Evolutionary conservation across 2,797 vertebrate genomes (phyloP), one percentile per base, ranked within the genome.

Genomic region (Sphaeramia orbicularis): DNA sequence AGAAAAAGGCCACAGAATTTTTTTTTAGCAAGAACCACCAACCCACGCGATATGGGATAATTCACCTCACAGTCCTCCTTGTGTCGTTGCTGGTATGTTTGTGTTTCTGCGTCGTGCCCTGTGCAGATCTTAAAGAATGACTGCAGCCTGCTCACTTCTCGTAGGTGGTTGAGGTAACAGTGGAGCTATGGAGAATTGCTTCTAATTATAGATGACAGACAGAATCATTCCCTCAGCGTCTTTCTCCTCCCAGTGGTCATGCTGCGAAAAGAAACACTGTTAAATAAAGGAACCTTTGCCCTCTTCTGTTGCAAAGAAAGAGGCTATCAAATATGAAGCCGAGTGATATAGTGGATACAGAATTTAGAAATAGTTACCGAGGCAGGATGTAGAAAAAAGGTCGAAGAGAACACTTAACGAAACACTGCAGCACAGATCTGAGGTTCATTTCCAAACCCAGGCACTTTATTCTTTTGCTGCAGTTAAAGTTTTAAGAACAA

Each of bases 121-220:
- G 21, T 35, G 37, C 38, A 58, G 42, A 50, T 59, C 49, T 64
- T 48, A 63, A 76, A 71, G 47, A 37, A 74, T 35, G 32, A 48
- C 62, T 65, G 52, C 70, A 32, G 58, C 63, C 48, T 45, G 65
- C 63, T 78, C 72, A 38, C 68, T 58, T 63, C 49, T 70, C 27
- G 78, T 71, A 55, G 47, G 74, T 61, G 72, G 56, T 42, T 53
- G 61, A 80, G 64, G 80, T 80, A 81, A 79, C 51, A 68, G 72
- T 74, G 57, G 59, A 32, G 80, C 77, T 60, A 40, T 77, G 63
- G 66, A 77, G 67, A 81, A 80, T 75, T 62, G 66, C 75, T 87
- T 83, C 84, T 90, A 87, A 86, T 89, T 85, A 87, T 74, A 89
- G 83, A 83, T 67, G 76, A 74, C 55, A 68, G 64, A 54, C 71